Base-by-base conservation (phyloP, 2,888 invertebrate genomes). In the Microctonus aethiopoides region DNA sequence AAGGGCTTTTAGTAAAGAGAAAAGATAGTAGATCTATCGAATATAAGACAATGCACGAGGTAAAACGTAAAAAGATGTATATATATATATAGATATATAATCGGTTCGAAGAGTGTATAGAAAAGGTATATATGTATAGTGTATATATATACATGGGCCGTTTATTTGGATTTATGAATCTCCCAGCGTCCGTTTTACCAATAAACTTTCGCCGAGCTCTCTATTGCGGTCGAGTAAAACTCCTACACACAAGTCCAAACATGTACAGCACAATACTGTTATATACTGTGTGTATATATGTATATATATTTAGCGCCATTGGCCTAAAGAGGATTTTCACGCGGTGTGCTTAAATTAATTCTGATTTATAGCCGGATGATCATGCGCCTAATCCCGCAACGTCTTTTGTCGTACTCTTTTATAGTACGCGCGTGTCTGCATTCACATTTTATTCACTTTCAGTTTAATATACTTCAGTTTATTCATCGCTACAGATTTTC, bases 121-220 rank as follows among this genome's bases (percentile, higher is more conserved):
- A 64, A 34, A 36, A 57, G 26, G 29, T 59, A 68, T 62, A 16
- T 46, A n/a, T n/a, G n/a, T n/a, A n/a, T n/a, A n/a, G n/a, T n/a
- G n/a, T n/a, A n/a, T n/a, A 54, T n/a, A n/a, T n/a, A 54, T 71
- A 72, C 75, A 71, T 72, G 70, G 67, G 54, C 61, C 60, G 77
- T 77, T 79, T 81, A 82, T 81, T 80, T 81, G 79, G 81, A 82
- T 82, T 82, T 82, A 81, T 81, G 81, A 82, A 81, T 80, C 78
- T 76, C 71, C 70, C 32, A 62, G 66, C 61, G 66, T 70, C 61
- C 64, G 68, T 75, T 72, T 70, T 73, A 71, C 72, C 56, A 67
- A 67, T 67, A 67, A 67, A 67, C 60, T 67, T 46, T 67, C 26
- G 32, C 51, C 16, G 34, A 52, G 24, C 71, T 75, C 76, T 62